Evolutionary conservation across 2,797 vertebrate genomes (phyloP).

Genomic region (Denticeps clupeoides): DNA sequence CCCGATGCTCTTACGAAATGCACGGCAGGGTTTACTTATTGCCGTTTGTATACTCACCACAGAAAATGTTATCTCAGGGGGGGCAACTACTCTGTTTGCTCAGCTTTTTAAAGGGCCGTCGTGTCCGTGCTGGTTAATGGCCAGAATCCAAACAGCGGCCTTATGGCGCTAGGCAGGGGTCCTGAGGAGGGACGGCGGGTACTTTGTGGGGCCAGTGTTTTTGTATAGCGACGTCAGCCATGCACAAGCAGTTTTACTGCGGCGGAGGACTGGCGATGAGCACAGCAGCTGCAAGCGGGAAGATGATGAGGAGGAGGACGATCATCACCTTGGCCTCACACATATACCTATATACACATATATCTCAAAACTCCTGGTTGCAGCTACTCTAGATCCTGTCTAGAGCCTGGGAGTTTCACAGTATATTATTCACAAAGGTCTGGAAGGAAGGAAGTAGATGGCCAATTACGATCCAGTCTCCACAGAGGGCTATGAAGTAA

Average conservation of each 20-base stretch:
- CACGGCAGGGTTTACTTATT: conserved; percentile 35
- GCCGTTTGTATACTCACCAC: conserved; percentile 32
- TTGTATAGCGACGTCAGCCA: conserved; percentile 32
- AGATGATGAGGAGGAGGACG: too few species aligned
- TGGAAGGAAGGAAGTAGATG: too few species aligned
- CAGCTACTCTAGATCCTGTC: too few species aligned
- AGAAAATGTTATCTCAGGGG: conserved; percentile 35
- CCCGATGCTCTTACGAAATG: conserved; percentile 28
- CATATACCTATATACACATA: too few species aligned
- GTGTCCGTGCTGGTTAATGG: too few species aligned
- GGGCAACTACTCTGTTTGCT: conserved; percentile 23
- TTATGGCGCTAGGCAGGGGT: conserved; percentile 46
- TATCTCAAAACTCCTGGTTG: too few species aligned
- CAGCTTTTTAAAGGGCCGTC: conserved; percentile 41
- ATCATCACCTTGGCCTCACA: too few species aligned
- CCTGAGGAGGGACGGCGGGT: conserved; percentile 24
- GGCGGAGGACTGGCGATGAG: conserved; percentile 32
- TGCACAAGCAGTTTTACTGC: conserved; percentile 34
- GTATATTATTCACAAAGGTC: too few species aligned
- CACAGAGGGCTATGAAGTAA: too few species aligned
- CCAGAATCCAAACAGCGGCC: conserved; percentile 54
- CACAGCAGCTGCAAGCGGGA: conserved; percentile 43
- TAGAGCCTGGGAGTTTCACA: too few species aligned
- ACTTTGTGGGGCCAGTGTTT: conserved; percentile 10
- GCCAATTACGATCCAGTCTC: too few species aligned